Percentiles rank a stretch among this genome's conserved stretches.
These are phyloP conservation scores for Ichneumoninae sp. DNA, from an alignment of 2,888 invertebrate genomes.

Conservation along the genomic window DNA sequence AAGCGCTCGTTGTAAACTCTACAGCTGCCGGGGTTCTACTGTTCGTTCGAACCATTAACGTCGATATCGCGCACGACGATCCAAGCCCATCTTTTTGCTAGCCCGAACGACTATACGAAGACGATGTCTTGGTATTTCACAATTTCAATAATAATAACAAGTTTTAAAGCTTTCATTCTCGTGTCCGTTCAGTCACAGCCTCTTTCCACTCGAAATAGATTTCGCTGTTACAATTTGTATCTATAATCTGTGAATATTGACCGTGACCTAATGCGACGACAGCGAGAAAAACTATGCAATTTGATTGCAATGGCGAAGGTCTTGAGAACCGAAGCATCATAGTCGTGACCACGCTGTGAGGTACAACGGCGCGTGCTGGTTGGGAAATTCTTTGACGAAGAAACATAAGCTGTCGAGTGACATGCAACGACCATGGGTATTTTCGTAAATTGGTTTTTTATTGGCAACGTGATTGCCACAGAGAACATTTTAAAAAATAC, in stretches of 20 bases:
- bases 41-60: slow-evolving; percentile 29
- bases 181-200: not conserved
- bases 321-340: not conserved
- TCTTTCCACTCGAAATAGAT: not conserved
- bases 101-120: too few relatives aligned
- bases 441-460: too few relatives aligned
- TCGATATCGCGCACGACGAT: slow-evolving; percentile 5
- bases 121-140: too few relatives aligned
- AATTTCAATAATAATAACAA: too few relatives aligned
- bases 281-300: slow-evolving; percentile 24
- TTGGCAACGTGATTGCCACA: too few relatives aligned
- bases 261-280: not conserved
- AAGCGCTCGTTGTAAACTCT: slow-evolving; percentile 37
- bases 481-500: too few relatives aligned
- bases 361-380: not conserved
- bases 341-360: not conserved
- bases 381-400: not conserved
- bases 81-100: not conserved
- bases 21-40: slow-evolving; percentile 24
- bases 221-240: not conserved
- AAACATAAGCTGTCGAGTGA: not conserved
- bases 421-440: too few relatives aligned
- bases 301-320: slow-evolving; percentile 7
- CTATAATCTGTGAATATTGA: not conserved
- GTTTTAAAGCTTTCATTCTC: too few relatives aligned